A percentile compares a stretch with the other conserved stretches of the same genome.
Evolutionary conservation across 2,888 invertebrate species (phyloP).

Genomic region (Dimorphilus gyrociliatus): DNA sequence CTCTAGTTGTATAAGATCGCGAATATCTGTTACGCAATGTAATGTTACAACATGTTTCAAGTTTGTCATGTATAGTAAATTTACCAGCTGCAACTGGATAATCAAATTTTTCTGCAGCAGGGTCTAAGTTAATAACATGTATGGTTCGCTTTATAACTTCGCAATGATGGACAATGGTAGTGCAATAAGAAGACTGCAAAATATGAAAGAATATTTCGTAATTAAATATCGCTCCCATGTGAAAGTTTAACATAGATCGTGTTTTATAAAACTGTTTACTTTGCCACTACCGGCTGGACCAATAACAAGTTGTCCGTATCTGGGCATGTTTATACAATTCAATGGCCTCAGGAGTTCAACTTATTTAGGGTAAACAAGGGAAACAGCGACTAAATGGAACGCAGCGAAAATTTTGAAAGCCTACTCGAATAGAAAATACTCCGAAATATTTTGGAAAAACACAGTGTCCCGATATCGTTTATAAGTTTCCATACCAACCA

Average conservation of each 20-base stretch:
- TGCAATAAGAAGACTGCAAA: slow-evolving; percentile 76
- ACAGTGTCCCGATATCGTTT: too few relatives aligned
- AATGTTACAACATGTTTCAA: not conserved
- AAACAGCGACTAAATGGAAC: too few relatives aligned
- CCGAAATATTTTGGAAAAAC: too few relatives aligned
- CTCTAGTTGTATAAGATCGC: slow-evolving; percentile 59
- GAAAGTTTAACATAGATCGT: not conserved
- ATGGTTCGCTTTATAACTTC: slow-evolving; percentile 54
- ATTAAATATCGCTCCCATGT: not conserved
- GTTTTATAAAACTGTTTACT: too few relatives aligned
- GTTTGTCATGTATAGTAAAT: slow-evolving; percentile 3
- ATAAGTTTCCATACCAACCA: too few relatives aligned
- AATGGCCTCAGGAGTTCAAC: too few relatives aligned
- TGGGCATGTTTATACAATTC: slow-evolving; percentile 17
- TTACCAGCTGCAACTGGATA: slow-evolving; percentile 59
- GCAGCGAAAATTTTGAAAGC: too few relatives aligned
- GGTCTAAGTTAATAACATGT: slow-evolving; percentile 85
- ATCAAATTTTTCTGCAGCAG: slow-evolving; percentile 88
- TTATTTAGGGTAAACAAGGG: too few relatives aligned
- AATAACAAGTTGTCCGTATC: slow-evolving; percentile 79
- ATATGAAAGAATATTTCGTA: not conserved
- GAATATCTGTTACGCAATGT: slow-evolving; percentile 40
- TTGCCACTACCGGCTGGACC: slow-evolving; percentile 96
- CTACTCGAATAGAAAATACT: too few relatives aligned
- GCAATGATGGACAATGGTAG: slow-evolving; percentile 67